Evolutionary conservation across 1,140 invertebrate genomes (phyloP).

Genomic region (Antheraea pernyi): DNA sequence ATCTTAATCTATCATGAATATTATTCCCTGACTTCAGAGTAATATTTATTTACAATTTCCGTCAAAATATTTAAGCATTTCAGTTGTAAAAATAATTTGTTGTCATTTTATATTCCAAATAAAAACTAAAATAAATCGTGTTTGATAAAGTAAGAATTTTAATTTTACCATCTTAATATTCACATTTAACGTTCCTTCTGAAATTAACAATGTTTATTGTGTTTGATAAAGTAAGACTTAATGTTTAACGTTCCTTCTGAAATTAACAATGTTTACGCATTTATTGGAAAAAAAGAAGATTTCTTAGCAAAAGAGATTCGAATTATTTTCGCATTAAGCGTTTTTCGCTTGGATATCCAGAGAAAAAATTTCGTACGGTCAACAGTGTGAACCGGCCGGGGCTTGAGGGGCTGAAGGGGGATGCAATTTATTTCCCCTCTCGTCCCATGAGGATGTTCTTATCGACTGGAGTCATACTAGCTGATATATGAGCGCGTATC

Average conservation of each 20-base stretch:
- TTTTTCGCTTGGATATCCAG: slow-evolving; percentile 1
- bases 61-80: no score
- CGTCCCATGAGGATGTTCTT: slow-evolving; percentile 29
- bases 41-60: no score
- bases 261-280: background rate
- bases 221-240: no score
- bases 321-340: slow-evolving; percentile 8
- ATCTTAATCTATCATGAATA: no score
- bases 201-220: background rate
- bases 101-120: no score
- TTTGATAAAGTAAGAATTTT: no score
- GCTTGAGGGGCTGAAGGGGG: background rate
- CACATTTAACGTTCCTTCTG: background rate
- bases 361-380: slow-evolving; percentile 12
- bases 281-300: background rate
- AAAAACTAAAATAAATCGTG: no score
- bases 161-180: background rate
- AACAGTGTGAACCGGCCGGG: background rate
- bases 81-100: no score
- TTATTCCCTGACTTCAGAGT: no score
- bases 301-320: background rate
- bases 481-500: slow-evolving; percentile 26
- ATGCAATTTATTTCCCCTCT: slow-evolving; percentile 28
- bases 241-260: background rate
- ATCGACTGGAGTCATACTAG: slow-evolving; percentile 29